phyloP scores from a whole-genome alignment of 2,113 vertebrate species.

The Hucho hucho region DNA sequence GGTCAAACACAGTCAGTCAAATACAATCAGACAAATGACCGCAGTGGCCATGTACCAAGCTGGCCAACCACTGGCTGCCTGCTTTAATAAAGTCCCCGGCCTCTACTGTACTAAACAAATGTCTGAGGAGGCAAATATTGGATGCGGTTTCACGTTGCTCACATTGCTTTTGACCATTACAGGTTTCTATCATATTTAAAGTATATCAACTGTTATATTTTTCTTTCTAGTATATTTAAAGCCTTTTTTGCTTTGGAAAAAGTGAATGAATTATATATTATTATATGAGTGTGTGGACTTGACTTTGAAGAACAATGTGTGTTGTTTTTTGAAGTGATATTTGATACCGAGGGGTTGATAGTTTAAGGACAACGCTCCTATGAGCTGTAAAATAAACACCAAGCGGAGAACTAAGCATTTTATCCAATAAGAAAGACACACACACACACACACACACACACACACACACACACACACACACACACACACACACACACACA shows the following conservation, averaged over 20 bases:
- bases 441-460: too few species aligned
- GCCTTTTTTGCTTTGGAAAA: constrained; percentile 25
- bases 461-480: too few species aligned
- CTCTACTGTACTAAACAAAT: background rate
- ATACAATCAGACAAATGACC: too few species aligned
- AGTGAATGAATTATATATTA: constrained; percentile 32
- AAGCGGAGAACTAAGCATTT: constrained; percentile 52
- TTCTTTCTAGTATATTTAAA: constrained; percentile 24
- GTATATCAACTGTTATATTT: constrained; percentile 21
- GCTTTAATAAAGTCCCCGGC: constrained; percentile 11
- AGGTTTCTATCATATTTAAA: constrained; percentile 27
- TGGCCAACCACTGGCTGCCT: background rate
- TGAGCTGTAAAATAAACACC: constrained; percentile 51
- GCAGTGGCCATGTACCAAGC: background rate
- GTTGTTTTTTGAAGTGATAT: constrained; percentile 60
- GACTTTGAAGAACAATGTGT: constrained; percentile 43
- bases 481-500: too few species aligned
- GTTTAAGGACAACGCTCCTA: constrained; percentile 54
- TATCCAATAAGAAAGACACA: constrained; percentile 29
- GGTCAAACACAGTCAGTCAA: background rate
- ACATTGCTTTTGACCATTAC: constrained; percentile 15
- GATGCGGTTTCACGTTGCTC: constrained; percentile 13
- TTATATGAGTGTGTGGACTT: constrained; percentile 16
- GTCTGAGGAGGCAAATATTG: constrained; percentile 5
- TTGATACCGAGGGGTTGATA: constrained; percentile 46